A percentile compares a stretch with the other conserved stretches of the same genome.
Conservation (phyloP, 2,797 vertebrate genomes). For the Carcharodon carcharias region DNA sequence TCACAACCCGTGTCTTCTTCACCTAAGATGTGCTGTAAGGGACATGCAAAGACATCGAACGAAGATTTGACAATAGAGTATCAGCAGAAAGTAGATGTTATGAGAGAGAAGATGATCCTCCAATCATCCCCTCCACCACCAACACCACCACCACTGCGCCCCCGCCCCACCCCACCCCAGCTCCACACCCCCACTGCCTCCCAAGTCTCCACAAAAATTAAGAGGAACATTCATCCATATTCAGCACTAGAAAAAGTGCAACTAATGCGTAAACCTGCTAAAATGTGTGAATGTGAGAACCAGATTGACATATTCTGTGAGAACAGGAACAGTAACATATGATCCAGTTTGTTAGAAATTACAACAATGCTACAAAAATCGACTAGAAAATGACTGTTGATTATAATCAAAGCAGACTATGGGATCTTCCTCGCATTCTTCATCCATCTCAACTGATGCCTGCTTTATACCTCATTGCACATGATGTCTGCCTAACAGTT, state of each 20-base stretch:
- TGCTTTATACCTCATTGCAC: conserved; percentile 8
- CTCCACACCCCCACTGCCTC: not conserved
- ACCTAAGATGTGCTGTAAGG: not conserved
- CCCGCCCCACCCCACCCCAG: too few species aligned
- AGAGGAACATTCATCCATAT: not conserved
- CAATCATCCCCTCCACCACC: not conserved
- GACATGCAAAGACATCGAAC: not conserved
- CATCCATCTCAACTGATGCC: not conserved
- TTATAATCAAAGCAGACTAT: not conserved
- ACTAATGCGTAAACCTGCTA: not conserved
- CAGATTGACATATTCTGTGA: not conserved
- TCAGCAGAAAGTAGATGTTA: not conserved
- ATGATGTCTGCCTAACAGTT: conserved; percentile 9
- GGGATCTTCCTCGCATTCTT: not conserved
- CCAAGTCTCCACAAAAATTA: not conserved
- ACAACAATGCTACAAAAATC: not conserved
- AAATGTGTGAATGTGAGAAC: not conserved
- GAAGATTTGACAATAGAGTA: not conserved
- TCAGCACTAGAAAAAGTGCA: not conserved
- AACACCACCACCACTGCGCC: too few species aligned
- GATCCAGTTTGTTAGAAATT: not conserved
- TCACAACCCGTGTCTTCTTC: not conserved
- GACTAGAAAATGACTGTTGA: not conserved
- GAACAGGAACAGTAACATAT: not conserved
- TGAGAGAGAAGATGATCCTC: not conserved